Evolutionary conservation across 1,140 invertebrate species (phyloP), one percentile per base, ranked within the genome.

Genomic region (Psix sp.): DNA sequence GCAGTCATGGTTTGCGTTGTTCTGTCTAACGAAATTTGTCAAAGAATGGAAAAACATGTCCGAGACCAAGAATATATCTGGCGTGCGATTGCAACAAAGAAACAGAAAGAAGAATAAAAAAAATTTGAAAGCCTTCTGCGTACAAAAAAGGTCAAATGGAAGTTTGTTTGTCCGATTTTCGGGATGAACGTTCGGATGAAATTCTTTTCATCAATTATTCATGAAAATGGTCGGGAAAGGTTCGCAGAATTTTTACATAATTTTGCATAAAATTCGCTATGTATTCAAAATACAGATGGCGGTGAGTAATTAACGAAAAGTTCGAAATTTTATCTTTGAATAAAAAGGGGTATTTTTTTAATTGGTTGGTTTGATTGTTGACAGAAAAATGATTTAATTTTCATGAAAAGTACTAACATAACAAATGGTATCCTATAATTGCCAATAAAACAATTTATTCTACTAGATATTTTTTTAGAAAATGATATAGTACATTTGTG

Each of bases 131-230:
- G n/a, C 20, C 29, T 31, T 18, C 24, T 13, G 38, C 36, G 10
- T 36, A 24, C 48, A 40, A 54, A 67, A 67, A 67, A 49, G 16
- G 24, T 62, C 24, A 14, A 49, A 56, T 68, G 46, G 29, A 75
- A 70, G 60, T 70, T 74, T 75, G 62, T 75, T 75, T 75, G 54
- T 62, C 54, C n/a, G 60, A 66, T 66, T 59, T 51, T 54, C 40
- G 40, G 42, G 45, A 75, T 75, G 63, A 75, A 70, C 62, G 73
- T 75, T 70, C 49, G 66, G 63, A 75, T 75, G 59, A 70, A 75
- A 75, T 66, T 66, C 73, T 76, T 76, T 71, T 67, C 56, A 68
- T 72, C 57, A 72, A 76, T 57, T 72, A 76, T 76, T 76, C 67
- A 76, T 76, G 67, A 71, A 76, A 76, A 72, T 76, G 43, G 62